phyloP scores from a whole-genome alignment of 2,797 vertebrate genomes.

The Ctenosaura bakeri region DNA sequence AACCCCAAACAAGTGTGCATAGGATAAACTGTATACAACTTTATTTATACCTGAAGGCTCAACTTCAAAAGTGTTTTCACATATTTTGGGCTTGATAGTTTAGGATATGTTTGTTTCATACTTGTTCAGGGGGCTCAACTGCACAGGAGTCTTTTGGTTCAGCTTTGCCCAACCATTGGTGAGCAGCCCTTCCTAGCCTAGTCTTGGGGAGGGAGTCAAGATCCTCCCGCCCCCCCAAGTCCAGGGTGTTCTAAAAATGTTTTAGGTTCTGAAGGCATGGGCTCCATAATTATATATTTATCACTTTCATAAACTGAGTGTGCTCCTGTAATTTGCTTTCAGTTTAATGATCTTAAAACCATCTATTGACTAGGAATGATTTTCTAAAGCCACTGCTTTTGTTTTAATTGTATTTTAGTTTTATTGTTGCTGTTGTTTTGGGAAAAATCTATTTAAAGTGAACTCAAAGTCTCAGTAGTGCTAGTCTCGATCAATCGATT shows the following conservation, averaged over 20 bases:
- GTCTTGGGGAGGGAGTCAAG: no score
- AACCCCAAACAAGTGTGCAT: no score
- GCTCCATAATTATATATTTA: conserved; percentile 1
- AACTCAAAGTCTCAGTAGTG: neutral
- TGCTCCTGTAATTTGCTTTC: neutral
- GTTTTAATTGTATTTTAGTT: neutral
- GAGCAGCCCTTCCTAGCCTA: no score
- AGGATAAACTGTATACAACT: no score
- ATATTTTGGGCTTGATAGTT: no score
- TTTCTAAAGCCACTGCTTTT: neutral
- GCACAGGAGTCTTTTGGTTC: no score
- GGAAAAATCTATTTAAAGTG: neutral
- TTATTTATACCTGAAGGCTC: no score
- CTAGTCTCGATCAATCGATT: neutral
- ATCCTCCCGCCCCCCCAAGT: no score
- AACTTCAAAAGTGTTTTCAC: no score
- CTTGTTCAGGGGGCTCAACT: no score
- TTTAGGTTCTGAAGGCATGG: neutral
- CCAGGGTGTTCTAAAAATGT: neutral
- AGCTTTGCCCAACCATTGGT: no score
- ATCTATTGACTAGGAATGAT: neutral
- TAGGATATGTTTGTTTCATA: no score
- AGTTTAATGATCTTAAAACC: conserved; percentile 13
- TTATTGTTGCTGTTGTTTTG: neutral
- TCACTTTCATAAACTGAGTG: neutral